Evolutionary conservation across 1,140 invertebrate species (phyloP), one percentile per base, ranked within the genome.

Genomic region (Habropoda laboriosa): DNA sequence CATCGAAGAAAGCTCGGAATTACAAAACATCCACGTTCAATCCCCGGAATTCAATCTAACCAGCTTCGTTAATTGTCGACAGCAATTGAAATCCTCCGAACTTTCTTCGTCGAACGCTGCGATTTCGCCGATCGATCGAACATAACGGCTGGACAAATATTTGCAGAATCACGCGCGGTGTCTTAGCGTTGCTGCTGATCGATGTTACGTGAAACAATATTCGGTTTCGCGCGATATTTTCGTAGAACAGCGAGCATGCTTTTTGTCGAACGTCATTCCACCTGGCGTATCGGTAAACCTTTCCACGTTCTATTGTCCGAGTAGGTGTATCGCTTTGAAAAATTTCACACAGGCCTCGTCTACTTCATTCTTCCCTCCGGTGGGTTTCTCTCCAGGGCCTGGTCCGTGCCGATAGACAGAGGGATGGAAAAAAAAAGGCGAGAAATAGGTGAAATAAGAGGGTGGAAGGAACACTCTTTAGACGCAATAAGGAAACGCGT

Each of bases 401-500:
- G 71, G 32, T 64, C 64, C 38, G 10, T n/a, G 49, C 5, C 35
- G 55, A 77, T 71, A 63, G 72, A 27, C 40, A n/a, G 58, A 27
- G 1, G 47, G 53, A 32, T 30, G 42, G n/a, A 51, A 32, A 40
- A 64, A 57, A 27, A 61, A 47, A 16, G 30, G 45, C 13, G 38
- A 35, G 32, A 49, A 53, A 24, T 49, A 38, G 32, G 6, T n/a
- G n/a, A 21, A 40, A 40, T 55, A 51, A 53, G 18, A 57, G 42
- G 27, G 4, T 6, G 30, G 3, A 35, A 12, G 73, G 63, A 53
- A 60, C 21, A 51, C 63, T 12, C 38, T n/a, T 30, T 72, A 24
- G 81, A 66, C 47, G 85, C 83, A 81, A 83, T 83, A 87, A 80
- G 73, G 60, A 87, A 81, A 60, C 77, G 78, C 77, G 73, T 83